A percentile compares a stretch with the other conserved stretches of the same genome.
These are phyloP conservation scores for Thunnus maccoyii DNA, from an alignment of 2,113 vertebrate genomes.

Conservation along the genomic window DNA sequence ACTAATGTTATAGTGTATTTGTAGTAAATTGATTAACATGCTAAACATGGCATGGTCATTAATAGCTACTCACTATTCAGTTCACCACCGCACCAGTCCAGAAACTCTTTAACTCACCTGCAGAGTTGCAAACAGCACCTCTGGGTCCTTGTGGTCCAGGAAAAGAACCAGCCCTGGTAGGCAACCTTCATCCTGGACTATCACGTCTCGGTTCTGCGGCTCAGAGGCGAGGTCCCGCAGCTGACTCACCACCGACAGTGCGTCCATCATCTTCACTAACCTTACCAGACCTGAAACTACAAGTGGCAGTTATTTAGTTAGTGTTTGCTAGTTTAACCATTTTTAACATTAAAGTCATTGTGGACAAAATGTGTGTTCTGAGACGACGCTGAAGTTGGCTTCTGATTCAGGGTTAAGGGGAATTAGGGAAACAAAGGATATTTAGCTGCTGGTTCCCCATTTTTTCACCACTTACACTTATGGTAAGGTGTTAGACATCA, in stretches of 20 bases:
- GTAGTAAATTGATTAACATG: background rate
- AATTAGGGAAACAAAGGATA: too few species aligned
- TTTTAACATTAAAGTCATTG: background rate
- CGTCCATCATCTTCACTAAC: constrained; percentile 78
- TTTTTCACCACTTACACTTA: too few species aligned
- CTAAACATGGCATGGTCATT: background rate
- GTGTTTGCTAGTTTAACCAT: too few species aligned
- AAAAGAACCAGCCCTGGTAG: constrained; percentile 86
- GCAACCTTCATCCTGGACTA: constrained; percentile 86
- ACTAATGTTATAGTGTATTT: background rate
- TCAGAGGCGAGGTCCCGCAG: constrained; percentile 86
- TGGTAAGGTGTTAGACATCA: too few species aligned
- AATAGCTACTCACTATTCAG: too few species aligned
- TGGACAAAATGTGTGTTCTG: background rate
- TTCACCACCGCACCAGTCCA: background rate
- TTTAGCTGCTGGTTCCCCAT: too few species aligned
- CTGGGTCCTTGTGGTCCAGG: constrained; percentile 79
- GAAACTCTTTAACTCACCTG: constrained; percentile 67
- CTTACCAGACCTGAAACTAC: background rate
- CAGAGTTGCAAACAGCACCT: constrained; percentile 81
- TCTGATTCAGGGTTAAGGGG: too few species aligned
- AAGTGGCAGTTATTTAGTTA: background rate
- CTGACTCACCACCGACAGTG: constrained; percentile 83
- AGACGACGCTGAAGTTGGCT: too few species aligned
- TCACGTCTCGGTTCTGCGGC: constrained; percentile 83